Base-by-base conservation (phyloP, 2,888 invertebrate genomes). In the Meloe dianella region DNA sequence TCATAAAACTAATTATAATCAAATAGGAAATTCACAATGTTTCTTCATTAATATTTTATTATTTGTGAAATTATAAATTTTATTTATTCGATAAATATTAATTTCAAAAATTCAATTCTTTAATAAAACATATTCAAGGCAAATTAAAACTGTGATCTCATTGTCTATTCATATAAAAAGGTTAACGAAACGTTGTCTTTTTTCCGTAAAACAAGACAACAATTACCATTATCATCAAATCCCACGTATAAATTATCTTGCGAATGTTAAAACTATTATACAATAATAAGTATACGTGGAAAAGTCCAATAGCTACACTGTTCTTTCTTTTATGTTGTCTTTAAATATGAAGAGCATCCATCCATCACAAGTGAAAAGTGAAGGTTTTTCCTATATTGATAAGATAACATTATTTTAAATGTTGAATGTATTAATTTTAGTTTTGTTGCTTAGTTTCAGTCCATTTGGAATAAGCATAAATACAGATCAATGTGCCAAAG, bases 401-500 rank as follows among this genome's bases (percentile, higher is more conserved):
- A n/a, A 41, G n/a, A 41, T 41, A 41, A 17, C 17, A 41, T n/a
- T 41, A 41, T n/a, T 41, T 41, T n/a, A 41, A 41, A 35, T 35
- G 4, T 12, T 35, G 14, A 35, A 32, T 9, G 32, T 32, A 32
- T 32, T 10, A 32, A 10, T 32, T 12, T 12, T 32, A 32, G 12
- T 32, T 35, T 60, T 69, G 60, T 66, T 66, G 66, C 64, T 61
- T n/a, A n/a, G 47, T 6, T 62, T 61, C 67, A 64, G 64, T 67
- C 67, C 27, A 27, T 27, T n/a, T 22, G 54, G n/a, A 64, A 63
- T 41, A n/a, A 41, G 61, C 64, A 67, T 64, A 65, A 71, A 72
- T 74, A 67, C 74, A 74, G 75, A 74, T 75, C 75, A 75, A 72
- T 74, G 75, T 75, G 74, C 74, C 73, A 71, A 67, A 67, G 73